Percentiles rank a stretch among this genome's conserved stretches.
phyloP scores from a whole-genome alignment of 2,113 vertebrate species.

The Embiotoca jacksoni region DNA sequence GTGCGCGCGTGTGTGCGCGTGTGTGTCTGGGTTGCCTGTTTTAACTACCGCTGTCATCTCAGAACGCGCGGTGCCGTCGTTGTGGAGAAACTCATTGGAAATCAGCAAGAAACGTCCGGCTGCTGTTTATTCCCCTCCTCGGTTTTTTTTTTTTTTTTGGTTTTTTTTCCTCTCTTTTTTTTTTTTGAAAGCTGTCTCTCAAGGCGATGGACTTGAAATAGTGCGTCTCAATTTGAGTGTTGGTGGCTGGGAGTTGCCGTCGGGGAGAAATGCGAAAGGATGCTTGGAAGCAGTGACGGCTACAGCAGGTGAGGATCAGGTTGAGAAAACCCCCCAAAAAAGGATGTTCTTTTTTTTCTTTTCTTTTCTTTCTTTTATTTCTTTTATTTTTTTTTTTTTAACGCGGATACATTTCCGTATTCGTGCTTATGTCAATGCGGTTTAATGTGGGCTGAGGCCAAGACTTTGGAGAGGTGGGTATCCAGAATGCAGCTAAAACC shows the following conservation, averaged over 20 bases:
- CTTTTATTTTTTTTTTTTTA: background rate
- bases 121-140: background rate
- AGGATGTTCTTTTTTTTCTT: background rate
- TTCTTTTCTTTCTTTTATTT: background rate
- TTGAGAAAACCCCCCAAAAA: too few relatives aligned
- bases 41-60: constrained; percentile 39
- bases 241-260: constrained; percentile 81
- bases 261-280: constrained; percentile 81
- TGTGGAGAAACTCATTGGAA: constrained; percentile 47
- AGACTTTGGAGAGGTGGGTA: background rate
- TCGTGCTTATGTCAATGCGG: constrained; percentile 7
- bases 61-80: background rate
- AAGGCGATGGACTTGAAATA: constrained; percentile 77
- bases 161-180: background rate
- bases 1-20: background rate
- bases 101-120: constrained; percentile 20
- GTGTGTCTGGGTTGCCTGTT: constrained; percentile 12
- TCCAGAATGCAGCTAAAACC: constrained; percentile 28
- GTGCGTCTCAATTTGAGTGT: constrained; percentile 66
- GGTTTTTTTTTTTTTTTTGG: background rate
- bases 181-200: constrained; percentile 35
- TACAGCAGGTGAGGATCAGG: constrained; percentile 81
- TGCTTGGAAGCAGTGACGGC: constrained; percentile 78
- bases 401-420: background rate
- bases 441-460: constrained; percentile 38